phyloP scores from a whole-genome alignment of 2,888 invertebrate species.

The Buathra laborator region DNA sequence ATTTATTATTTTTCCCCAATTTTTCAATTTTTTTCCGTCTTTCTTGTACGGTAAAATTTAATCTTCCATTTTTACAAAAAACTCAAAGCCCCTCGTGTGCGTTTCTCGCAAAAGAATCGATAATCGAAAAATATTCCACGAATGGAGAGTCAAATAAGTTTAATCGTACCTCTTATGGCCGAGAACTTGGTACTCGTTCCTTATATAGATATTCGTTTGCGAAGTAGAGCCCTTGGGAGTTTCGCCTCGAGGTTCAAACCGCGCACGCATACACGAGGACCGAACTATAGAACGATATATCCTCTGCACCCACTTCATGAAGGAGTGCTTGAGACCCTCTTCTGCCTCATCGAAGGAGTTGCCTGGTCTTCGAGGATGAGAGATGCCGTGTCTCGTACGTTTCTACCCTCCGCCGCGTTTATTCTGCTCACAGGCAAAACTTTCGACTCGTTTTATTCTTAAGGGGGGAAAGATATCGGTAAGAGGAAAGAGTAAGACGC shows the following conservation, averaged over 20 bases:
- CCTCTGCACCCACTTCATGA: slow-evolving; percentile 18
- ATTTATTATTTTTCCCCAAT: not conserved
- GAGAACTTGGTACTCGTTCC: not conserved
- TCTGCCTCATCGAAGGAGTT: slow-evolving; percentile 34
- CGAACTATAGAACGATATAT: slow-evolving; percentile 26
- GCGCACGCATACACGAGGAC: not conserved
- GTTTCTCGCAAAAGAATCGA: not conserved
- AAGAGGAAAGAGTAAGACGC: slow-evolving; percentile 20
- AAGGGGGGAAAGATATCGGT: not conserved
- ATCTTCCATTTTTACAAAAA: not conserved
- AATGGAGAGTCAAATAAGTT: not conserved
- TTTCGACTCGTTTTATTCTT: slow-evolving; percentile 23
- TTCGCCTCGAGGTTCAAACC: not conserved
- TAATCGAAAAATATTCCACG: not conserved
- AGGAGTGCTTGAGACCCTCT: not conserved
- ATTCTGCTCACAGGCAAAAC: slow-evolving; percentile 46
- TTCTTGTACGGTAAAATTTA: not conserved
- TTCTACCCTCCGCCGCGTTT: slow-evolving; percentile 37
- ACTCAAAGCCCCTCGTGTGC: not conserved
- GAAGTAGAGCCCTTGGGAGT: not conserved
- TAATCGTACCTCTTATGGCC: not conserved
- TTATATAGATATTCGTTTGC: not conserved
- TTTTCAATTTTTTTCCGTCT: not conserved
- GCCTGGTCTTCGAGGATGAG: slow-evolving; percentile 38
- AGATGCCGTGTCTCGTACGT: slow-evolving; percentile 32